Percentiles rank a stretch among this genome's conserved stretches.
These are phyloP conservation scores for Clarias pachynema DNA, from an alignment of 2,797 vertebrate species.

Conservation along the genomic window DNA sequence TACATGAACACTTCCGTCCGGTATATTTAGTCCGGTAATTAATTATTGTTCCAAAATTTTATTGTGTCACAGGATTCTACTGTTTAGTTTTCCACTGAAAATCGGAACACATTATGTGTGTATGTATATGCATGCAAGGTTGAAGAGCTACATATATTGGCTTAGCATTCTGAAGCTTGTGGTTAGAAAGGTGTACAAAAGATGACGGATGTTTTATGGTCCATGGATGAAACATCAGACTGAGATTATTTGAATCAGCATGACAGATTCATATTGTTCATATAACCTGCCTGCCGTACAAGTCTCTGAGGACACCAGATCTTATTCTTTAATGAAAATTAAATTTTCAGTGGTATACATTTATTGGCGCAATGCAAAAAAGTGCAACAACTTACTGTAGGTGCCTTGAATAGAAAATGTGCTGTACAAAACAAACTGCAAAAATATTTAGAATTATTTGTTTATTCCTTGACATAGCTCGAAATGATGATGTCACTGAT, in stretches of 20 bases:
- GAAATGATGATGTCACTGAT: neutral
- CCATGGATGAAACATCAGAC: neutral
- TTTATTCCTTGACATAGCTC: neutral
- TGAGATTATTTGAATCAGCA: neutral
- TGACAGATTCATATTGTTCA: neutral
- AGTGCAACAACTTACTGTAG: neutral
- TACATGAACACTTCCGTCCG: neutral
- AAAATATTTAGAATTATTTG: conserved; percentile 12
- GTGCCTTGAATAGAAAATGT: neutral
- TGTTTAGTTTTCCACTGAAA: neutral
- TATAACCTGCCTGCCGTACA: neutral
- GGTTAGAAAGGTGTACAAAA: conserved; percentile 1
- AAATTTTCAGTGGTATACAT: neutral
- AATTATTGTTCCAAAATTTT: neutral
- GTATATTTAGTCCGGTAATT: neutral
- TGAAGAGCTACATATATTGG: neutral
- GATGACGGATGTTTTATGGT: neutral
- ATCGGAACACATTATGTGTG: neutral
- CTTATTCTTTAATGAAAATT: neutral
- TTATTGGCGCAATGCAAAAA: neutral
- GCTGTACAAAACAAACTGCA: neutral
- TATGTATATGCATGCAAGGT: no score
- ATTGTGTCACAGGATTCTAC: neutral
- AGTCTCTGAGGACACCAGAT: neutral
- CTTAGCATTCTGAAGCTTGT: neutral